Evolutionary conservation across 2,888 invertebrate species (phyloP).

Genomic region (Sinhomidia bicolor): DNA sequence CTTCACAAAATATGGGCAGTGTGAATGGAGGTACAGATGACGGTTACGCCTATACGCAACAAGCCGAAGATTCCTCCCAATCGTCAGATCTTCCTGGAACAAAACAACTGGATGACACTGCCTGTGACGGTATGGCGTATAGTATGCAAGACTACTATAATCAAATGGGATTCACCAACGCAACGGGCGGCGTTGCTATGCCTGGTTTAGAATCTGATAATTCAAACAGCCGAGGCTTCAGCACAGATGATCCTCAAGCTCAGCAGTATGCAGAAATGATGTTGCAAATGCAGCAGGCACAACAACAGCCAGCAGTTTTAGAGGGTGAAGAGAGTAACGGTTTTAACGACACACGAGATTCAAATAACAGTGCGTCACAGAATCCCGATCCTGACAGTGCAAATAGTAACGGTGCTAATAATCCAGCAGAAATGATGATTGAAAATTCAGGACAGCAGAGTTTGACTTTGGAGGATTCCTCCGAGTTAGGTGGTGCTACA

Average conservation of each 20-base stretch:
- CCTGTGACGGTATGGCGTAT: slow-evolving; percentile 61
- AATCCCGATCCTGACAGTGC: slow-evolving; percentile 47
- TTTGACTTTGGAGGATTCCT: slow-evolving; percentile 76
- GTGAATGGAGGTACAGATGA: slow-evolving; percentile 61
- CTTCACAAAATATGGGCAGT: slow-evolving; percentile 61
- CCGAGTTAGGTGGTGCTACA: slow-evolving; percentile 80
- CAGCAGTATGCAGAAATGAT: slow-evolving; percentile 67
- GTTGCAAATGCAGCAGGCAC: slow-evolving; percentile 67
- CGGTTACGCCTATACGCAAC: neutral
- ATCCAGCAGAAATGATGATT: slow-evolving; percentile 59
- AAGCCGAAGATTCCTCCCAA: slow-evolving; percentile 62
- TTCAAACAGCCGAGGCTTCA: slow-evolving; percentile 55
- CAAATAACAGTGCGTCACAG: slow-evolving; percentile 50
- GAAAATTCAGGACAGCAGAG: slow-evolving; percentile 61
- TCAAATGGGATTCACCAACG: slow-evolving; percentile 55
- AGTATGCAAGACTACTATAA: slow-evolving; percentile 69
- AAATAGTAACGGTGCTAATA: slow-evolving; percentile 71
- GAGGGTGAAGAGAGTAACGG: slow-evolving; percentile 79
- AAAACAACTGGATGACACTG: slow-evolving; percentile 46
- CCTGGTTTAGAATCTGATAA: slow-evolving; percentile 58
- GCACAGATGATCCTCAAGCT: slow-evolving; percentile 54
- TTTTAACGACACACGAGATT: slow-evolving; percentile 66
- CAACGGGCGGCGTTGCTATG: slow-evolving; percentile 51
- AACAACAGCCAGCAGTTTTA: slow-evolving; percentile 13
- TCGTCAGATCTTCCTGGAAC: slow-evolving; percentile 47